Conservation (phyloP, 2,888 invertebrate genomes). For the Hanleya hanleyi region DNA sequence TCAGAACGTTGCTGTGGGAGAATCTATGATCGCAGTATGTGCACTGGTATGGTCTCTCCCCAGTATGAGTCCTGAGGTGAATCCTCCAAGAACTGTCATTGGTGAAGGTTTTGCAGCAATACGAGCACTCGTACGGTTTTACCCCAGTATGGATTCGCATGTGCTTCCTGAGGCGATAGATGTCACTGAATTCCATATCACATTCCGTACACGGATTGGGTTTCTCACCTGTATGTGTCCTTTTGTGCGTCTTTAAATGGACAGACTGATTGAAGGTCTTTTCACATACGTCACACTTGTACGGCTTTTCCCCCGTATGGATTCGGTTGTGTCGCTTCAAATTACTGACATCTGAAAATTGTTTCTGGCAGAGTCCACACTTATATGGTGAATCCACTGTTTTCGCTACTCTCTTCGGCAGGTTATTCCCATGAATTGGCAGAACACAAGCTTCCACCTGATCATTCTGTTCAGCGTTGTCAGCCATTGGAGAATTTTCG, state of each 20-base stretch:
- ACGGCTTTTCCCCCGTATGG: not conserved
- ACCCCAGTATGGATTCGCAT: not conserved
- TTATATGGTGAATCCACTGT: not conserved
- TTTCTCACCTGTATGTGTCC: not conserved
- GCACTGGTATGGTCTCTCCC: not conserved
- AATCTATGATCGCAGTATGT: not conserved
- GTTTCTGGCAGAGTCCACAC: not conserved
- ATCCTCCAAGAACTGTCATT: not conserved
- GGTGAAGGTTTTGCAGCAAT: not conserved
- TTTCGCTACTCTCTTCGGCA: too few species aligned
- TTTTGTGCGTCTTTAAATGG: not conserved
- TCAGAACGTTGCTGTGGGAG: not conserved
- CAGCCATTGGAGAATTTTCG: too few species aligned
- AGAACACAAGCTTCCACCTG: not conserved
- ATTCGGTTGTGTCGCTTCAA: not conserved
- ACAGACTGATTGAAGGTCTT: not conserved
- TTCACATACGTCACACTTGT: not conserved
- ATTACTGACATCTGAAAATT: not conserved
- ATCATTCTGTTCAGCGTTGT: not conserved
- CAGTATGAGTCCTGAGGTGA: not conserved
- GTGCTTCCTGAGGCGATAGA: not conserved
- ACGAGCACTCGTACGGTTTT: not conserved
- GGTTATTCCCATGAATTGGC: not conserved
- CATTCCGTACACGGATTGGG: not conserved
- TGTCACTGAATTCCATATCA: not conserved